These are phyloP conservation scores for Plumapathes pennacea DNA, from an alignment of 92 coral and sea anemone species.

Conservation along the genomic window DNA sequence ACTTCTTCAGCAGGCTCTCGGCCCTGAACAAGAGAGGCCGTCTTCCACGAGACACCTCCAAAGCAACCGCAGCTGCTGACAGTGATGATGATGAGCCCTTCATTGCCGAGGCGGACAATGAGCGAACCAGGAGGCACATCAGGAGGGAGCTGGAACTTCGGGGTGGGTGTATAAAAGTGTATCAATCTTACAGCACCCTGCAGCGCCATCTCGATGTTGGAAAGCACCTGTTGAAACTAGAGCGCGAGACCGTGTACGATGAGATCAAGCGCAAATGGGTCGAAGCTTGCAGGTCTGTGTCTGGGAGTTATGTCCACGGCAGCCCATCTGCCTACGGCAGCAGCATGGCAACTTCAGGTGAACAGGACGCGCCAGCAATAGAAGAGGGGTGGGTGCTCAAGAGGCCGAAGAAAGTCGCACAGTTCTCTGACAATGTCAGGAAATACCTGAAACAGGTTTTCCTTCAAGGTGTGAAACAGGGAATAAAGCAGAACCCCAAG, in stretches of 20 bases:
- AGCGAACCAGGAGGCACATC: no score
- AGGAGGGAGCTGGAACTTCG: no score
- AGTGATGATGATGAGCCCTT: conserved; percentile 13
- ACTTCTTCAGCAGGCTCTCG: conserved; percentile 18
- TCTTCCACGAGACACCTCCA: background rate
- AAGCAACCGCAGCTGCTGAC: background rate
- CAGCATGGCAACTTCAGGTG: background rate
- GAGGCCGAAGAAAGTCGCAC: conserved; percentile 9
- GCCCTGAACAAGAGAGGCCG: conserved; percentile 11
- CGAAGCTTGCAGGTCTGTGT: conserved; percentile 21
- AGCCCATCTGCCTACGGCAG: background rate
- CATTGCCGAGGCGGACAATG: conserved; percentile 11
- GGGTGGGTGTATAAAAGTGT: conserved; percentile 43
- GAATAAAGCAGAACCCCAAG: conserved; percentile 37
- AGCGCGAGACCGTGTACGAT: conserved; percentile 15
- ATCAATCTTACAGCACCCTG: conserved; percentile 14
- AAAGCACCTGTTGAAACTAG: conserved; percentile 26
- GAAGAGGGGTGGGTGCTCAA: conserved; percentile 49
- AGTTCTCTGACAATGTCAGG: conserved; percentile 9
- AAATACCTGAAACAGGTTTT: conserved; percentile 19
- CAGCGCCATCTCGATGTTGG: conserved; percentile 44
- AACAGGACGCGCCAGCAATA: background rate
- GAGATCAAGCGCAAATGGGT: conserved; percentile 26
- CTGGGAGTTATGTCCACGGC: background rate
- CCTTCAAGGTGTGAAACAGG: conserved; percentile 38